phyloP scores from a whole-genome alignment of 2,797 vertebrate genomes.

The Synaphobranchus kaupii region DNA sequence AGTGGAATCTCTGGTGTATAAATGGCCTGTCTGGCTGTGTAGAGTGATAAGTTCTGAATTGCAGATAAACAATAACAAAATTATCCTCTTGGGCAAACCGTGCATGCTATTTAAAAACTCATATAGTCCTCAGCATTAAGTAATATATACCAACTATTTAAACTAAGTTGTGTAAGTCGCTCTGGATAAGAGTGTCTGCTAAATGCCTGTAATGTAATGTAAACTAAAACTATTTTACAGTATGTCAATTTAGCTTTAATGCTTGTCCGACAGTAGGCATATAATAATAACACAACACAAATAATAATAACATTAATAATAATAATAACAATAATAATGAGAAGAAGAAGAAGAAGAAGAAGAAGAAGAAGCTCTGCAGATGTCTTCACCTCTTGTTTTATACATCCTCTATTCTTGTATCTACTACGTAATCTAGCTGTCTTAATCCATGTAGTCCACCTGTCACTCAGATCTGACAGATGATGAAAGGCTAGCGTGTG shows the following conservation, averaged over 20 bases:
- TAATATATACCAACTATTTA: not conserved
- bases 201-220: no score
- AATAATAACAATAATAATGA: not conserved
- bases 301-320: not conserved
- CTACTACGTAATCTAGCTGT: not conserved
- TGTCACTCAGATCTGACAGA: slow-evolving; percentile 54
- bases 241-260: not conserved
- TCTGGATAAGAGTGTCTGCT: no score
- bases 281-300: not conserved
- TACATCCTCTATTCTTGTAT: slow-evolving; percentile 14
- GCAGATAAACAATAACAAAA: not conserved
- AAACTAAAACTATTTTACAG: no score
- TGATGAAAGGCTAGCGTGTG: slow-evolving; percentile 62
- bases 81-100: not conserved
- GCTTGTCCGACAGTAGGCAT: not conserved
- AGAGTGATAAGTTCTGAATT: not conserved
- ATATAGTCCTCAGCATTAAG: not conserved
- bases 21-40: not conserved
- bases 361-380: not conserved
- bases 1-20: not conserved
- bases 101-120: not conserved
- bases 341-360: not conserved
- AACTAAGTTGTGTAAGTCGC: no score
- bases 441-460: slow-evolving; percentile 34
- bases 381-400: not conserved